A percentile compares a stretch with the other conserved stretches of the same genome.
These are phyloP conservation scores for Cheirogaleus major DNA, from an alignment of 2,797 vertebrate genomes.

Conservation along the genomic window DNA sequence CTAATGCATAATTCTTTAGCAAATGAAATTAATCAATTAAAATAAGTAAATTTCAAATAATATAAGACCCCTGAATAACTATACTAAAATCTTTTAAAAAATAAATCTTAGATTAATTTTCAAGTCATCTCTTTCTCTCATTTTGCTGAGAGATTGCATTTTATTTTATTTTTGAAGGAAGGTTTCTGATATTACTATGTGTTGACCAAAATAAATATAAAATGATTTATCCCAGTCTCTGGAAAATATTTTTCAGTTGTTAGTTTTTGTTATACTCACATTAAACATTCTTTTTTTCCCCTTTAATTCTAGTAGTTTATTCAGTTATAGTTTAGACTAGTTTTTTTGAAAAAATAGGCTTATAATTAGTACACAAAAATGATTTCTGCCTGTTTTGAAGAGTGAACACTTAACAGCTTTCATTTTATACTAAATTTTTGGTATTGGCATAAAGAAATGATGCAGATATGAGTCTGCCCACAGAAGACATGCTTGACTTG, in stretches of 20 bases:
- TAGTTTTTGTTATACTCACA: not conserved
- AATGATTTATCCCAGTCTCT: constrained; percentile 7
- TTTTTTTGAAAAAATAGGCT: not conserved
- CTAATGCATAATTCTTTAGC: not conserved
- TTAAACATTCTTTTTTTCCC: not conserved
- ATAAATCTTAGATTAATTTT: constrained; percentile 17
- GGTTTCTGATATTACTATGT: not conserved
- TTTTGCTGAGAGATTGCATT: constrained; percentile 6
- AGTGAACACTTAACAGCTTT: constrained; percentile 20
- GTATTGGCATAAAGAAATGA: not conserved
- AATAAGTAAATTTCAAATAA: constrained; percentile 31
- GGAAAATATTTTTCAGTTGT: not conserved
- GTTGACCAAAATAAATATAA: constrained; percentile 11
- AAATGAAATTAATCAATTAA: constrained; percentile 44
- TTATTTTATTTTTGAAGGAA: not conserved
- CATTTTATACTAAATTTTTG: not conserved
- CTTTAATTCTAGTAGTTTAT: not conserved
- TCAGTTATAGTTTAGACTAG: not conserved
- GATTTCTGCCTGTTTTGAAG: not conserved
- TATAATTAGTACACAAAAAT: not conserved
- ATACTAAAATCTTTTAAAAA: not conserved
- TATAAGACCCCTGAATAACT: not conserved
- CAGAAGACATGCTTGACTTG: not conserved
- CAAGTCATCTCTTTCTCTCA: constrained; percentile 9
- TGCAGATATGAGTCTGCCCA: not conserved